Base-by-base conservation (phyloP, 2,113 vertebrate genomes). In the Salvelinus namaycush region DNA sequence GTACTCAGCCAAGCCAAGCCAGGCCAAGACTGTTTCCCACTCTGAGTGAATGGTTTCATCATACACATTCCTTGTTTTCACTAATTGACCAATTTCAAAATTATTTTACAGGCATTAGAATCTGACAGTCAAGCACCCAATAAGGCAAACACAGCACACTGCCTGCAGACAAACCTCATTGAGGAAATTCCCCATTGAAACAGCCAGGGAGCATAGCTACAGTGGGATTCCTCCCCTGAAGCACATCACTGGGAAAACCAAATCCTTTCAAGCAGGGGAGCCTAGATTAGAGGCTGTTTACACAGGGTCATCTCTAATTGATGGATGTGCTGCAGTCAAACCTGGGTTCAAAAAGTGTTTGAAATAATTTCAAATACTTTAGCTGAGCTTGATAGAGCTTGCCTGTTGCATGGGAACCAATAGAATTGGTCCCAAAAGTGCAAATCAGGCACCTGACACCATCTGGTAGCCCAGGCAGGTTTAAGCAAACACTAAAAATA, bases 201-300 rank as follows among this genome's bases (percentile, higher is more conserved):
- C 26, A 31, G 26, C 27, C 66, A 16, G 5, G 66, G 12, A 5
- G 66, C 29, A 31, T 8, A 31, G 27, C 13, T 31, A 26, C 26
- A 68, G n/a, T 66, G 64, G 64, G 64, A 29, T 29, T 66, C 64
- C 24, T n/a, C 64, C 64, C 24, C 26, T 26, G 66, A 29, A 68
- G 14, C 13, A 57, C 54, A 34, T 18, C 66, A 68, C 16, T 68
- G 29, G 1, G 66, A 18, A 68, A 68, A 68, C 66, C 26, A 68
- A 31, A 9, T 31, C 29, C 29, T 68, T 68, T 68, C 16, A 68
- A 68, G 66, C 66, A 68, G 66, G 29, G 29, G 27, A 34, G 16
- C 29, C 66, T 16, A 68, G 66, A 68, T 68, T 68, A 68, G 66
- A 68, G 27, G 66, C 13, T 68, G 66, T 68, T 68, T 68, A 68